Conservation (phyloP, 2,888 invertebrate genomes). For the Atherix ibis region DNA sequence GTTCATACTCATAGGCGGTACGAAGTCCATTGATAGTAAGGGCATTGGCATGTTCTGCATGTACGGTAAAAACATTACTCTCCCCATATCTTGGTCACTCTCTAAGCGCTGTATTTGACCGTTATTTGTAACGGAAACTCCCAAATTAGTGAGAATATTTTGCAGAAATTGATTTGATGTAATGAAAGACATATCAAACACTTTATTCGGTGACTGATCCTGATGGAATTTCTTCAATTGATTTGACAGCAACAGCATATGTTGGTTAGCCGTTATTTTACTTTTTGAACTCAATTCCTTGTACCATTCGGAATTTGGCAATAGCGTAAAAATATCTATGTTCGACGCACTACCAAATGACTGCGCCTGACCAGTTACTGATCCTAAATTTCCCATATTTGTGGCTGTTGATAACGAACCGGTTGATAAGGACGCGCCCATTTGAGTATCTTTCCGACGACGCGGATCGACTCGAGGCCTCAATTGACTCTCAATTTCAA, state of each 20-base stretch:
- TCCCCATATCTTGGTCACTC: constrained; percentile 14
- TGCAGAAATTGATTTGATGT: constrained; percentile 38
- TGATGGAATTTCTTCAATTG: constrained; percentile 45
- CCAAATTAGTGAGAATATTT: constrained; percentile 46
- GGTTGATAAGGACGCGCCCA: constrained; percentile 6
- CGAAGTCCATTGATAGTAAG: constrained; percentile 2
- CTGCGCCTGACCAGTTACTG: not conserved
- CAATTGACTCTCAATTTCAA: not conserved
- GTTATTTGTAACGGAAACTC: constrained; percentile 40
- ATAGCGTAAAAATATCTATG: constrained; percentile 42
- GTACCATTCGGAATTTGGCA: constrained; percentile 54
- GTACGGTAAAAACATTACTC: not conserved
- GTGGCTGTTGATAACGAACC: constrained; percentile 13
- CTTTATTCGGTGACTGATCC: constrained; percentile 38
- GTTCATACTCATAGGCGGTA: constrained; percentile 9
- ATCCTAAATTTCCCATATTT: constrained; percentile 1
- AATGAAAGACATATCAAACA: constrained; percentile 38
- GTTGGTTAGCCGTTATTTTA: constrained; percentile 54
- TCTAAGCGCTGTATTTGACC: constrained; percentile 35
- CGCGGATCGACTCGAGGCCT: constrained; percentile 25
- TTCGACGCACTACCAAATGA: constrained; percentile 12
- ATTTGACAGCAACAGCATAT: constrained; percentile 45
- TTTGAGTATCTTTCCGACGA: constrained; percentile 20
- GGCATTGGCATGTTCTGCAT: not conserved
- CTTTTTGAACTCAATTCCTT: constrained; percentile 54